Percentiles rank a stretch among this genome's conserved stretches.
These are phyloP conservation scores for Drosophila virilis DNA, from an alignment of 1,140 invertebrate genomes.

Conservation along the genomic window DNA sequence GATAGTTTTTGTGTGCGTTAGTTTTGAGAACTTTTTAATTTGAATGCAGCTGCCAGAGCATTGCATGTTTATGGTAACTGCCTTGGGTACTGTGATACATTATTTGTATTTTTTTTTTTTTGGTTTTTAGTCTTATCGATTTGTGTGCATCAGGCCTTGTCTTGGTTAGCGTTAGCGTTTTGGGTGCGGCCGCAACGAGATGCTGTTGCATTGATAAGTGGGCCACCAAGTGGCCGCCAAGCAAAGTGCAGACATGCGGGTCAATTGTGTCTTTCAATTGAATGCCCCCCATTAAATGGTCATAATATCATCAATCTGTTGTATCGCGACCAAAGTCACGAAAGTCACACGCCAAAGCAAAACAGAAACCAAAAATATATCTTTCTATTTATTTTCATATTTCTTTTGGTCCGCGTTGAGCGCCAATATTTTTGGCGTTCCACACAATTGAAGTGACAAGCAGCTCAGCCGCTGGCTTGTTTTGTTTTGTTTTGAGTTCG, in stretches of 20 bases:
- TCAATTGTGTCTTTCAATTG: constrained; percentile 49
- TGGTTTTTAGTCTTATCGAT: constrained; percentile 41
- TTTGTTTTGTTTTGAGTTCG: not conserved
- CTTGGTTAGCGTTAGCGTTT: constrained; percentile 10
- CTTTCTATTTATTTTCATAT: constrained; percentile 19
- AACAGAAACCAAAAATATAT: constrained; percentile 4
- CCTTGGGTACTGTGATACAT: constrained; percentile 27
- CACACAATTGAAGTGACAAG: constrained; percentile 51
- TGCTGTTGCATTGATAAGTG: constrained; percentile 42
- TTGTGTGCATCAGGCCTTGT: constrained; percentile 41
- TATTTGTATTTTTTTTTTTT: constrained; percentile 4
- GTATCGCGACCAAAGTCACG: constrained; percentile 32
- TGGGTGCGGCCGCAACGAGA: constrained; percentile 17
- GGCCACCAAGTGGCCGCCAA: constrained; percentile 27
- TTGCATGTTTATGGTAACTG: constrained; percentile 76
- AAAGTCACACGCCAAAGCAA: not conserved
- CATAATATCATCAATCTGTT: constrained; percentile 29
- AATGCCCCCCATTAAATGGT: constrained; percentile 22
- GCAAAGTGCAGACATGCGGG: constrained; percentile 46
- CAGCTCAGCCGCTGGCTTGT: constrained; percentile 17
- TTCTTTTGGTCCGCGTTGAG: constrained; percentile 2
- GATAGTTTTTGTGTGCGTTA: constrained; percentile 64
- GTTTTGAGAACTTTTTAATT: constrained; percentile 66
- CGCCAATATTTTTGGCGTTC: constrained; percentile 48
- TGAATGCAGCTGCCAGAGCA: constrained; percentile 59